A percentile compares a stretch with the other conserved stretches of the same genome.
Conservation (phyloP, 1,140 invertebrate species). For the Cydia pomonella region DNA sequence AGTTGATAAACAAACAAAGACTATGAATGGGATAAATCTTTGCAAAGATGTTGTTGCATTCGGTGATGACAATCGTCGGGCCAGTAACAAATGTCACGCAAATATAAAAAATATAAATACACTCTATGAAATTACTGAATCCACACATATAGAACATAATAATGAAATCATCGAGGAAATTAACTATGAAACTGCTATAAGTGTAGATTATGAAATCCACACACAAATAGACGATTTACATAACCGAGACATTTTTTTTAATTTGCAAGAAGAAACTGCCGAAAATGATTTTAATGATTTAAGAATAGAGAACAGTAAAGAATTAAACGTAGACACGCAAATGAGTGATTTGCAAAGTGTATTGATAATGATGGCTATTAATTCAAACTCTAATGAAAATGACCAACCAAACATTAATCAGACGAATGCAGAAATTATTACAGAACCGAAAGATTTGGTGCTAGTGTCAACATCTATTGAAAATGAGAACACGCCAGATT, state of each 20-base stretch:
- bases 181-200: background rate
- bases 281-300: slow-evolving; percentile 9
- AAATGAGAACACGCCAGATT: slow-evolving; percentile 37
- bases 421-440: slow-evolving; percentile 14
- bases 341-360: slow-evolving; percentile 57
- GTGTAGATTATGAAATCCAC: background rate
- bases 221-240: background rate
- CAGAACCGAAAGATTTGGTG: slow-evolving; percentile 32
- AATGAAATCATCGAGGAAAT: background rate
- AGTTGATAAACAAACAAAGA: background rate
- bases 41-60: background rate
- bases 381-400: slow-evolving; percentile 46
- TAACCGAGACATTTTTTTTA: slow-evolving; percentile 35
- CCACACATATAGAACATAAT: background rate
- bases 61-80: background rate
- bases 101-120: background rate
- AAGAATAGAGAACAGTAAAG: slow-evolving; percentile 21
- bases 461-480: background rate
- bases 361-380: slow-evolving; percentile 64
- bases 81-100: background rate
- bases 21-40: background rate
- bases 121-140: background rate
- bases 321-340: background rate
- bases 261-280: background rate
- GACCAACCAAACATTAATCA: slow-evolving; percentile 35